Conservation (phyloP, 1,140 invertebrate species). For the Euglossa dilemma region DNA sequence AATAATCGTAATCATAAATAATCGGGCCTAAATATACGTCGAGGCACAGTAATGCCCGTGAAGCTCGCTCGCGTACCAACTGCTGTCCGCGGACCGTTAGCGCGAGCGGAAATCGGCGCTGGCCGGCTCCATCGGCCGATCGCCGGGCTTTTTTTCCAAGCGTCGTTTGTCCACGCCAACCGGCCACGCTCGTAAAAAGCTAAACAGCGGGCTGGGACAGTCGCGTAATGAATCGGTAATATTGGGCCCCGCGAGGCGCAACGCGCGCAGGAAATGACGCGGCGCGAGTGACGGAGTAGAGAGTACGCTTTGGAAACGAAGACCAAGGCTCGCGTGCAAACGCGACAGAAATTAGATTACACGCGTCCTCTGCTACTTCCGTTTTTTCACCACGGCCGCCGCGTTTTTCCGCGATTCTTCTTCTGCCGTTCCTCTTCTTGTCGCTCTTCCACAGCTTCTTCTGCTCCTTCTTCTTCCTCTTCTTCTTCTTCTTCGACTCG, state of each 20-base stretch:
- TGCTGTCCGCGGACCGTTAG: slow-evolving; percentile 74
- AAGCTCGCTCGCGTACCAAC: slow-evolving; percentile 73
- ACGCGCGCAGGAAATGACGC: slow-evolving; percentile 25
- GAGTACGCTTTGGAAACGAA: slow-evolving; percentile 19
- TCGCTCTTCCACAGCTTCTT: no score
- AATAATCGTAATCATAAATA: slow-evolving; percentile 82
- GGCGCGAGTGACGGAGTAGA: slow-evolving; percentile 15
- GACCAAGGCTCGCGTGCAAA: not conserved
- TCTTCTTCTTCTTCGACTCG: no score
- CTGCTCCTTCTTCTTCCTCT: no score
- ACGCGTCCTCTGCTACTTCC: not conserved
- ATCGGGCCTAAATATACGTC: slow-evolving; percentile 80
- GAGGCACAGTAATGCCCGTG: slow-evolving; percentile 68
- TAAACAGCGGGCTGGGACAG: slow-evolving; percentile 6
- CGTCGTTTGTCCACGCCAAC: not conserved
- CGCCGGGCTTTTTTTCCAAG: not conserved
- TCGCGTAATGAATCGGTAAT: slow-evolving; percentile 48
- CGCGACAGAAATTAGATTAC: slow-evolving; percentile 33
- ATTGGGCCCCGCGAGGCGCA: not conserved
- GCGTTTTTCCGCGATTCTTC: not conserved
- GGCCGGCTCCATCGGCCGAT: slow-evolving; percentile 13
- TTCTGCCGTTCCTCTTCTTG: no score
- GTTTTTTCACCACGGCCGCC: not conserved
- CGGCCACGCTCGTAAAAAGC: slow-evolving; percentile 10
- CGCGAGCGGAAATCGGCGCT: slow-evolving; percentile 65